These are phyloP conservation scores for Tenebrio molitor DNA, from an alignment of 1,140 invertebrate genomes.

Conservation along the genomic window DNA sequence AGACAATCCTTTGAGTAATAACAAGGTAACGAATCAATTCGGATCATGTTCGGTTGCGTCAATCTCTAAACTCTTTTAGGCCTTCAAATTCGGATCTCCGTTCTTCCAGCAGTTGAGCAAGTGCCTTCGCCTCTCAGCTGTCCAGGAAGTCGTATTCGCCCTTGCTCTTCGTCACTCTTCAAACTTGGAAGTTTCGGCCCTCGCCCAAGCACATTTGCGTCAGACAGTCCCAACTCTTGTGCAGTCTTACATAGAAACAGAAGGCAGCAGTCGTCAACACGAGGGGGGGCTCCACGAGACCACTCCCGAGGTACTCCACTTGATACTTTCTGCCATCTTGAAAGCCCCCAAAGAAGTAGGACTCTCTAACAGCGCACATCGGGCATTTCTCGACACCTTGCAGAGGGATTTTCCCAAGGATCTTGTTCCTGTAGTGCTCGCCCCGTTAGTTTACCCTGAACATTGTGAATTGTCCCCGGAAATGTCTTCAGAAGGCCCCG, in stretches of 20 bases:
- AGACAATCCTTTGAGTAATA: conserved; percentile 76
- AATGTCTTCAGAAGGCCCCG: conserved; percentile 70
- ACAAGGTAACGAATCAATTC: conserved; percentile 69
- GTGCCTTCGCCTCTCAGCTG: conserved; percentile 84
- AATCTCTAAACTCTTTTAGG: too few relatives aligned
- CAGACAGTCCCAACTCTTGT: conserved; percentile 88
- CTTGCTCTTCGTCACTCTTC: conserved; percentile 86
- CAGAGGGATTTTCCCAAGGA: conserved; percentile 89
- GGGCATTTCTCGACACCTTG: conserved; percentile 84
- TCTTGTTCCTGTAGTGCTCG: conserved; percentile 88
- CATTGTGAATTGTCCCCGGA: conserved; percentile 80
- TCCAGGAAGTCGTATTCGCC: conserved; percentile 92
- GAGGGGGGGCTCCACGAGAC: conserved; percentile 90
- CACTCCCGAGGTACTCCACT: conserved; percentile 88
- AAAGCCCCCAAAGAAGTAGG: conserved; percentile 72
- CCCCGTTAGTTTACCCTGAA: conserved; percentile 87
- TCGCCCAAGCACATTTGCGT: conserved; percentile 83
- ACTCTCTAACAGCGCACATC: conserved; percentile 78
- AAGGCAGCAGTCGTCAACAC: conserved; percentile 76
- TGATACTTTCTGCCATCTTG: conserved; percentile 78
- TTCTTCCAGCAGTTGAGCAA: conserved; percentile 87
- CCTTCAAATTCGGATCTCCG: conserved; percentile 80
- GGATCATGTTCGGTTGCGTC: not conserved
- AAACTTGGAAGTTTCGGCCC: conserved; percentile 78
- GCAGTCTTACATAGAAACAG: conserved; percentile 85